Evolutionary conservation across 2,113 vertebrate genomes (phyloP), one percentile per base, ranked within the genome.

Genomic region (Parotia lawesii): DNA sequence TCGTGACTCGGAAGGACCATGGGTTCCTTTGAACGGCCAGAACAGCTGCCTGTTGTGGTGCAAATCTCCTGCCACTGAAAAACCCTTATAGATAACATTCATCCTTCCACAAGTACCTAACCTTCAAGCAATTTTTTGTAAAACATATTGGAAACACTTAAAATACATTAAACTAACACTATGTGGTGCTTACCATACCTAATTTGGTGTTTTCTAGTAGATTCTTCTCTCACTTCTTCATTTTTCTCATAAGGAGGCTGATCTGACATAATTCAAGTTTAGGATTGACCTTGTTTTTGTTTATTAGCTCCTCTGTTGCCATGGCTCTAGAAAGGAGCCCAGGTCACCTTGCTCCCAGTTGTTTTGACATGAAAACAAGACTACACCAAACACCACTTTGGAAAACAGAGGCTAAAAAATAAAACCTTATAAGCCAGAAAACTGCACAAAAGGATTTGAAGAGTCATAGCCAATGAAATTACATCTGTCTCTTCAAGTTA

Each of bases 1-100:
- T 45, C 13, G 44, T 3, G 0, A 33, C 35, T 51, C 29, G 6
- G 11, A 78, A 33, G 12, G 23, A 71, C 7, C 2, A 0, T 7
- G 7, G 8, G 37, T 33, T 51, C 10, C 37, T 80, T 38, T 40
- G 12, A 85, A 70, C 0, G 3, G 29, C 9, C 29, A 29, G 27
- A 83, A 75, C 9, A 70, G 27, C 35, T 91, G 25, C 22, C 47
- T 81, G 9, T 15, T 48, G 22, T 1, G 0, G 6, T 15, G 27
- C 20, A 88, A 74, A 45, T 15, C 25, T 87, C 15, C 20, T 62
- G 50, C 17, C 18, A 22, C 1, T 1, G 17, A 74, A 75, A 79
- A 71, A 40, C 50, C 33, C 29, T 45, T 35, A 16, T 1, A 72
- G 27, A 33, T 47, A 64, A 51, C 15, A 67, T 56, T 42, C 12